Conservation (phyloP, 2,888 invertebrate species). For the Campopleginae sp. region DNA sequence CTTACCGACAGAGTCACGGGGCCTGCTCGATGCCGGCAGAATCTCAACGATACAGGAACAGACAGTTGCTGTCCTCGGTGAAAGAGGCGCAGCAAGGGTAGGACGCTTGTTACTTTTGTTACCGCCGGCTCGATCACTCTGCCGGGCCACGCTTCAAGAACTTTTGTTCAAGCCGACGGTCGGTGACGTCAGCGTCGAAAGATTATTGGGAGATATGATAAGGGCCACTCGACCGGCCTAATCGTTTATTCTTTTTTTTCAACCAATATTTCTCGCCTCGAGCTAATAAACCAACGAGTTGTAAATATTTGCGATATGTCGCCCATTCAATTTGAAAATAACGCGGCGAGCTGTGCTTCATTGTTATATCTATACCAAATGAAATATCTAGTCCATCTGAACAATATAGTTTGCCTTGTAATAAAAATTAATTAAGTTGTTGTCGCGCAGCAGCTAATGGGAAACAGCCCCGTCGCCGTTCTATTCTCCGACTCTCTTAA, state of each 20-base stretch:
- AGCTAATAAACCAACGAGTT: constrained; percentile 14
- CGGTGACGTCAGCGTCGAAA: constrained; percentile 90
- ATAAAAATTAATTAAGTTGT: no score
- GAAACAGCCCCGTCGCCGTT: no score
- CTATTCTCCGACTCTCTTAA: no score
- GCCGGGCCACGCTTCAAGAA: constrained; percentile 87
- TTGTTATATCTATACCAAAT: no score
- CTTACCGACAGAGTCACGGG: constrained; percentile 88
- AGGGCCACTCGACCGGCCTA: constrained; percentile 79
- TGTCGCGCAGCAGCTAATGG: no score
- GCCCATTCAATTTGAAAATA: no score
- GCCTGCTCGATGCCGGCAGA: constrained; percentile 87
- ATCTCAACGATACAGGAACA: constrained; percentile 92
- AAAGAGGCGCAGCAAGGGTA: constrained; percentile 89
- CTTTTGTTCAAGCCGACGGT: constrained; percentile 92
- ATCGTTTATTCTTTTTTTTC: constrained; percentile 19
- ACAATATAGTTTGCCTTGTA: no score
- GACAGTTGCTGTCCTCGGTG: constrained; percentile 91
- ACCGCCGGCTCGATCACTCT: constrained; percentile 87
- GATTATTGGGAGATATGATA: constrained; percentile 89
- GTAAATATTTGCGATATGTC: constrained; percentile 65
- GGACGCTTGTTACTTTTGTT: constrained; percentile 91
- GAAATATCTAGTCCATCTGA: no score
- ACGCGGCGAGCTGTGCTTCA: no score
- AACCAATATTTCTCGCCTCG: constrained; percentile 18